Base-by-base conservation (phyloP, 2,113 vertebrate species). In the Struthidea cinerea region DNA sequence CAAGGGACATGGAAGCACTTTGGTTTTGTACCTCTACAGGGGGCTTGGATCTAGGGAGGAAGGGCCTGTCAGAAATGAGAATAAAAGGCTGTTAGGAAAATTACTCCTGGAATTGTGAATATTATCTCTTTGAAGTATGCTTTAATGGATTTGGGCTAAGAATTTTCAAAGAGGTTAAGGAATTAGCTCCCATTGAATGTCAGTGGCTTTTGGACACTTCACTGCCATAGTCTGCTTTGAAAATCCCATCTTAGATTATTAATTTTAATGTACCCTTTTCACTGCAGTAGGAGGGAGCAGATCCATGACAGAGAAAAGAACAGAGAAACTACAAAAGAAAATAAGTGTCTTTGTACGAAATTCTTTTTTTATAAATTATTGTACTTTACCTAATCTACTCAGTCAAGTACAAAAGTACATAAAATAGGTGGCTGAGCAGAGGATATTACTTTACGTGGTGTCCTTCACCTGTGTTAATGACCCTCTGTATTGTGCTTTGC, bases 151-250 rank as follows among this genome's bases (percentile, higher is more conserved):
- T 95, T 88, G 64, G 69, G 32, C 68, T 92, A 71, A 94, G 87
- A 94, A 88, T 92, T 94, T 94, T 94, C 86, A 82, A 91, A 95
- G 80, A 41, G 41, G 60, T 81, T 87, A 92, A 92, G 73, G 78
- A 82, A 75, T 89, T 94, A 85, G 50, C 55, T 94, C 24, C 67
- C 26, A 50, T 37, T 88, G 67, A 87, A 96, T 70, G 59, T 83
- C 87, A 93, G 78, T 84, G 71, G 30, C 50, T 90, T 94, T 87
- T 26, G 94, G 90, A 69, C 47, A 63, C 11, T 85, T 91, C 46
- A 74, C 18, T 94, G 82, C 21, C 17, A 33, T 41, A 88, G 75
- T n/a, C 42, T 87, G 57, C 94, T 93, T 93, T 95, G 91, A 94
- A 95, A 95, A 91, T 86, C 68, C 52, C 44, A 78, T 27, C 35